These are phyloP conservation scores for Oligia strigilis DNA, from an alignment of 2,888 invertebrate genomes.

Conservation along the genomic window DNA sequence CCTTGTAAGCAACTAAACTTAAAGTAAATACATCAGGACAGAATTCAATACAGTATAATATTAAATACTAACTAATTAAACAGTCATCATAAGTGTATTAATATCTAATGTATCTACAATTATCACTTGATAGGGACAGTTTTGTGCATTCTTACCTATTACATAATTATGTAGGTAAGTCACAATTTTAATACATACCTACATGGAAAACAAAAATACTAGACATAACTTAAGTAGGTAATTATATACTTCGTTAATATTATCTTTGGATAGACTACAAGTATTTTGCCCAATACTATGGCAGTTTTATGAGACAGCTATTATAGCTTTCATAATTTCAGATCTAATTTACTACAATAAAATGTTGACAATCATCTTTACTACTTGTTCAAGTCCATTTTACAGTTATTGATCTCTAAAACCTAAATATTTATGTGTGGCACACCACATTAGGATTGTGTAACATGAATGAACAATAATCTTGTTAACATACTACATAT, in stretches of 20 bases:
- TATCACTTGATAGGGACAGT: slow-evolving; percentile 54
- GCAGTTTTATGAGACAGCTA: slow-evolving; percentile 18
- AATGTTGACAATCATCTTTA: slow-evolving; percentile 12
- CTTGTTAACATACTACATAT: slow-evolving; percentile 3
- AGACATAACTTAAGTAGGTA: slow-evolving; percentile 29
- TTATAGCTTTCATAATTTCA: slow-evolving; percentile 40
- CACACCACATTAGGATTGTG: background rate
- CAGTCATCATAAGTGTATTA: slow-evolving; percentile 32
- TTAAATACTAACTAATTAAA: slow-evolving; percentile 25
- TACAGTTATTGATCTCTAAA: background rate
- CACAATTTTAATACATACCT: slow-evolving; percentile 23
- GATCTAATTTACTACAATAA: slow-evolving; percentile 41
- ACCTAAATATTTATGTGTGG: background rate
- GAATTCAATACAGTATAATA: slow-evolving; percentile 22
- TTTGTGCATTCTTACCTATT: slow-evolving; percentile 55
- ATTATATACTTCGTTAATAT: background rate
- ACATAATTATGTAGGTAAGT: slow-evolving; percentile 26
- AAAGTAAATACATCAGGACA: slow-evolving; percentile 17
- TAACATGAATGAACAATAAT: slow-evolving; percentile 32
- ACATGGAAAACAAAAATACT: slow-evolving; percentile 38
- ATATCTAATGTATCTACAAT: slow-evolving; percentile 32
- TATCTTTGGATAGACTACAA: slow-evolving; percentile 55
- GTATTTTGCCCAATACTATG: slow-evolving; percentile 31
- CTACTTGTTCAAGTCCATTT: slow-evolving; percentile 21
- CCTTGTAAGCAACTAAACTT: slow-evolving; percentile 21